Conservation (phyloP, 2,888 invertebrate species). For the Drosophila flavopinicola region DNA sequence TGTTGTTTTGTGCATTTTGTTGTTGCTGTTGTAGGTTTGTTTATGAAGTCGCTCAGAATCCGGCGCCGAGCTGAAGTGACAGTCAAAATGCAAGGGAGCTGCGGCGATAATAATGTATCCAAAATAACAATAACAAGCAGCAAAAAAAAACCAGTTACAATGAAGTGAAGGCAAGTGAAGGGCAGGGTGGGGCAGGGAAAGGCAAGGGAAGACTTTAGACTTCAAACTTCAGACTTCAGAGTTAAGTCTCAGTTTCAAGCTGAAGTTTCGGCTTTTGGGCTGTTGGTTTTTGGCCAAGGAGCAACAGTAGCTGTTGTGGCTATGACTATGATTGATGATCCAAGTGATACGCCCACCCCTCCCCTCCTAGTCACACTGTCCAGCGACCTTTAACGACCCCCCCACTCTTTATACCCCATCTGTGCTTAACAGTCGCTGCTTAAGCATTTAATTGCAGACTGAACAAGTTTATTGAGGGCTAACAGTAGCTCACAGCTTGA, state of each 20-base stretch:
- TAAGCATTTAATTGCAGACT: conserved; percentile 37
- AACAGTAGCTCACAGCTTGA: conserved; percentile 45
- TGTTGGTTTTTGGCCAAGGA: conserved; percentile 37
- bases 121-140: conserved; percentile 1
- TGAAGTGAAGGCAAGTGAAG: conserved; percentile 26
- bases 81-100: conserved; percentile 56
- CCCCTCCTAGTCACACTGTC: background rate
- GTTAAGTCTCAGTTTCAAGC: background rate
- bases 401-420: background rate
- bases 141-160: conserved; percentile 46
- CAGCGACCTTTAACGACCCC: conserved; percentile 45
- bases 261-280: conserved; percentile 1
- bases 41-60: conserved; percentile 50
- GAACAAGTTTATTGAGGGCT: conserved; percentile 53
- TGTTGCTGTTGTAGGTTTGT: conserved; percentile 11
- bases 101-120: conserved; percentile 6
- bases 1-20: conserved; percentile 15
- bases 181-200: background rate
- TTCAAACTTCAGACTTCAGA: conserved; percentile 3
- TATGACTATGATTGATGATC: conserved; percentile 41
- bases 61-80: conserved; percentile 36
- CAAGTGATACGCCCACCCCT: conserved; percentile 33
- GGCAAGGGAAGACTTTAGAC: background rate
- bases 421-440: background rate
- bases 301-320: conserved; percentile 19